Evolutionary conservation across 1,140 invertebrate genomes (phyloP).

Genomic region (Drosophila baimaii): DNA sequence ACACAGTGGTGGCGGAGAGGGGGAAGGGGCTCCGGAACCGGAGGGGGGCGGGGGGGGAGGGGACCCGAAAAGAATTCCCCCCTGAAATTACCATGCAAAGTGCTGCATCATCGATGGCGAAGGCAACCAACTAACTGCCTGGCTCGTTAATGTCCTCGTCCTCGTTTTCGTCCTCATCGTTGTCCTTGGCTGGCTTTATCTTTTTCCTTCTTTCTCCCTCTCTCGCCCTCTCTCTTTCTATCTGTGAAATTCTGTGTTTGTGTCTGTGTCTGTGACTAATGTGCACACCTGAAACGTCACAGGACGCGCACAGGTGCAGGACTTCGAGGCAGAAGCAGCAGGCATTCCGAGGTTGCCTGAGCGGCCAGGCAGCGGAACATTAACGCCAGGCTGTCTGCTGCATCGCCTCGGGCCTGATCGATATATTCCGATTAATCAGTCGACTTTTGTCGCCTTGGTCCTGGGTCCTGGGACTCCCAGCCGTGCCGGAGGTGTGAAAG

Average conservation of each 20-base stretch:
- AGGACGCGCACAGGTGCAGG: slow-evolving; percentile 77
- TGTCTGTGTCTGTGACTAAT: slow-evolving; percentile 72
- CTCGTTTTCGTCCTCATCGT: slow-evolving; percentile 40
- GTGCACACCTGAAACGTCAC: slow-evolving; percentile 77
- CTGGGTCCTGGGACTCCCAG: slow-evolving; percentile 40
- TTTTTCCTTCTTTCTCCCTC: slow-evolving; percentile 14
- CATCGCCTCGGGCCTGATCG: slow-evolving; percentile 63
- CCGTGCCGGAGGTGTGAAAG: slow-evolving; percentile 73
- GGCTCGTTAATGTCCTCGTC: slow-evolving; percentile 77
- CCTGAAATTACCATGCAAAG: slow-evolving; percentile 70
- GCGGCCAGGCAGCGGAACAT: slow-evolving; percentile 48
- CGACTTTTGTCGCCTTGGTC: slow-evolving; percentile 59
- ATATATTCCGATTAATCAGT: slow-evolving; percentile 79
- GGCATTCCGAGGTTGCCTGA: slow-evolving; percentile 24
- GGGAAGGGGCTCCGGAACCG: slow-evolving; percentile 3
- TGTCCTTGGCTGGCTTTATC: slow-evolving; percentile 56
- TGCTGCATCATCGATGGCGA: slow-evolving; percentile 63
- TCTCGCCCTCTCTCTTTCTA: background rate
- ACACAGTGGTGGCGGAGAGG: background rate
- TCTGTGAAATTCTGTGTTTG: slow-evolving; percentile 16
- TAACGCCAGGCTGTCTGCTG: slow-evolving; percentile 72
- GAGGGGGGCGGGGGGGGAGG: background rate
- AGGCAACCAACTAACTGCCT: slow-evolving; percentile 75
- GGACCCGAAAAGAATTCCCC: slow-evolving; percentile 42
- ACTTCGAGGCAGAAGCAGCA: slow-evolving; percentile 28